These are phyloP conservation scores for Atopsyche davidsoni DNA, from an alignment of 1,140 invertebrate species.

Conservation along the genomic window DNA sequence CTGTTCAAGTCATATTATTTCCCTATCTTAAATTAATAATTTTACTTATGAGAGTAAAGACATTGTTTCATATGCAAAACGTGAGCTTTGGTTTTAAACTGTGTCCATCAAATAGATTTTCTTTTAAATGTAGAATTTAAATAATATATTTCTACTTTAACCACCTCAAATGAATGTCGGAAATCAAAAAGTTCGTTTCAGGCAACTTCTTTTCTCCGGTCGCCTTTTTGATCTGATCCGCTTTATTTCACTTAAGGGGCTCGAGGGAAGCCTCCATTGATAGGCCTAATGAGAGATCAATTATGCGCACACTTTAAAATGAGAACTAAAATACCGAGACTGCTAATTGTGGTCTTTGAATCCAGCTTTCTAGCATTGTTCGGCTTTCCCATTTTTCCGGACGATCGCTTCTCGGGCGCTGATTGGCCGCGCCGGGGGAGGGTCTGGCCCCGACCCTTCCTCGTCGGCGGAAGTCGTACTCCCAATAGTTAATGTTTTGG, in stretches of 20 bases:
- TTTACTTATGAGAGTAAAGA: too few relatives aligned
- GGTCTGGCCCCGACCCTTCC: neutral
- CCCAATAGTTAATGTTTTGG: neutral
- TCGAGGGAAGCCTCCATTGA: neutral
- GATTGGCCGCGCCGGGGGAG: slow-evolving; percentile 4
- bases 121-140: too few relatives aligned
- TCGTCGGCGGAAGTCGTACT: neutral
- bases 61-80: too few relatives aligned
- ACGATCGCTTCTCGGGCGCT: slow-evolving; percentile 3
- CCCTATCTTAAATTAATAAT: too few relatives aligned
- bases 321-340: neutral
- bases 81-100: too few relatives aligned
- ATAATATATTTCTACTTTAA: too few relatives aligned
- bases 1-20: too few relatives aligned
- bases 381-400: slow-evolving; percentile 15
- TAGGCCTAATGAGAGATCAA: slow-evolving; percentile 9
- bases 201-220: neutral
- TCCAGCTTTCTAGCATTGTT: slow-evolving; percentile 6
- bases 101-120: too few relatives aligned
- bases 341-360: slow-evolving; percentile 10
- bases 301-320: neutral
- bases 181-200: too few relatives aligned
- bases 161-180: too few relatives aligned
- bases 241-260: neutral
- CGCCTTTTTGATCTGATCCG: neutral